Base-by-base conservation (phyloP, 2,113 vertebrate genomes). In the Gambusia holbrooki region DNA sequence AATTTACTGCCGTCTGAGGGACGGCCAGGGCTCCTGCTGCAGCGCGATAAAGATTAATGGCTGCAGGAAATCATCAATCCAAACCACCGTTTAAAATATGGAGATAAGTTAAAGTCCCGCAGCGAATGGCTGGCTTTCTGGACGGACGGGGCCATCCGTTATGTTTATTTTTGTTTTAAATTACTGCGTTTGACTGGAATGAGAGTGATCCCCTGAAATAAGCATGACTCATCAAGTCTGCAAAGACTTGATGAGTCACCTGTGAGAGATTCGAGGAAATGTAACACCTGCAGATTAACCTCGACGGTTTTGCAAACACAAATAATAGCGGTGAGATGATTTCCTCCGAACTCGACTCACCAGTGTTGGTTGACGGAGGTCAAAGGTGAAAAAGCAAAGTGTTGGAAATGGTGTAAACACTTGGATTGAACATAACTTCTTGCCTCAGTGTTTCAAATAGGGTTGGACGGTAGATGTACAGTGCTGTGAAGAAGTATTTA, bases 21-120 rank as follows among this genome's bases (percentile, higher is more conserved):
- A 85, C 40, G 45, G 27, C 29, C 62, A 37, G 69, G 65, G 17
- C 45, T 42, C 48, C 40, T 82, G 62, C 73, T 73, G 82, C 48
- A 29, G 75, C 73, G 73, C 75, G 74, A 86, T 82, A 79, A 87
- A 89, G 79, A 90, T 84, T 75, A 82, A 87, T 30, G 62, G 58
- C 28, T 67, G 66, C 45, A 77, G 80, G 74, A 83, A 88, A 84
- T 85, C 86, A 76, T 81, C 87, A 81, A 83, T 82, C 51, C 75
- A 32, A 17, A 45, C 25, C 72, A 84, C 63, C n/a, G 71, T 84
- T 75, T 86, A 78, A 30, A 28, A 74, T 78, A 62, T 62, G 73
- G 73, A 76, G 78, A 61, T 4, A 67, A 70, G 70, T 71, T 60
- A n/a, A 28, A 73, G 54, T 74, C 60, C 76, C 60, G 72, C 27